Conservation (phyloP, 2,113 vertebrate genomes). For the Bujurquina vittata region DNA sequence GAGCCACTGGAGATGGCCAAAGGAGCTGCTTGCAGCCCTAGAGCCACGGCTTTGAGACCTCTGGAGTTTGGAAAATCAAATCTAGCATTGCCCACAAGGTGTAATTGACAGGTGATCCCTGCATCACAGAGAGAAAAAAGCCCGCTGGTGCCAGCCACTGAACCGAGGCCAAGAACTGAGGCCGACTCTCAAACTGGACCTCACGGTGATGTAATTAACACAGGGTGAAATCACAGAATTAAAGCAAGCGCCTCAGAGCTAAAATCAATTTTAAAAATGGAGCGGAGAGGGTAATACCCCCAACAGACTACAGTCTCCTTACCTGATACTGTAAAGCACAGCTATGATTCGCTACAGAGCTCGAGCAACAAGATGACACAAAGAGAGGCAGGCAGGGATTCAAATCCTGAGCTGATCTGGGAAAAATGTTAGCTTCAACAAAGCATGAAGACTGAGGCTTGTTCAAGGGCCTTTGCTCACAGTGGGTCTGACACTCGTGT, state of each 20-base stretch:
- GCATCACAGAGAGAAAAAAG: not conserved
- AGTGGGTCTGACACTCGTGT: not conserved
- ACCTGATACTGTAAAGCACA: not conserved
- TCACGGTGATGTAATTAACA: constrained; percentile 34
- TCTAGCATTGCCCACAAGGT: not conserved
- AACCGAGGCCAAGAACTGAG: constrained; percentile 3
- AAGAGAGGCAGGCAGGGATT: not conserved
- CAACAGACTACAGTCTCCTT: not conserved
- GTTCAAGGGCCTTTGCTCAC: constrained; percentile 2
- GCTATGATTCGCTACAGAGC: not conserved
- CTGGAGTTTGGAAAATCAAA: not conserved
- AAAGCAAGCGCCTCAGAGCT: constrained; percentile 4
- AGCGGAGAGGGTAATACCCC: not conserved
- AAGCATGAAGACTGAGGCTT: constrained; percentile 12
- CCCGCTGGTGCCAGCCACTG: not conserved
- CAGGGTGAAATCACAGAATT: not conserved
- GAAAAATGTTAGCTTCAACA: constrained; percentile 11
- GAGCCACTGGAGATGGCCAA: not conserved
- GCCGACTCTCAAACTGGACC: not conserved
- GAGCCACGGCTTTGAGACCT: not conserved
- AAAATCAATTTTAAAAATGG: constrained; percentile 8
- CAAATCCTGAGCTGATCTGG: not conserved
- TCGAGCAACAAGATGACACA: not conserved
- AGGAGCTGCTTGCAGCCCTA: too few species aligned
- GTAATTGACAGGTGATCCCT: not conserved